Evolutionary conservation across 2,797 vertebrate genomes (phyloP).

Genomic region (Nasua narica): DNA sequence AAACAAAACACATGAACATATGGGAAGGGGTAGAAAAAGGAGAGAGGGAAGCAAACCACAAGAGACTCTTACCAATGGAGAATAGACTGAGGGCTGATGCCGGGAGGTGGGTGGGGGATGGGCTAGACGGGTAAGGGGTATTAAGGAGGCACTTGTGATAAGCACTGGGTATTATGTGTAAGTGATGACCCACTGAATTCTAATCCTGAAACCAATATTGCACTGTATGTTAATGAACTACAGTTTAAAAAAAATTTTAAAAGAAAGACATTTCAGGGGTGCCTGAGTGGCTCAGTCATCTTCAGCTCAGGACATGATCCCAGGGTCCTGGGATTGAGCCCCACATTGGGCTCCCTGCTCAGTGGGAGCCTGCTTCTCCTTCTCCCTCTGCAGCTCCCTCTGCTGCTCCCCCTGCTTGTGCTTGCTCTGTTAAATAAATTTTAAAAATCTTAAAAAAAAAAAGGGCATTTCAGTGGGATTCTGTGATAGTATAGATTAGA

Average conservation of each 20-base stretch:
- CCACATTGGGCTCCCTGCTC: not conserved
- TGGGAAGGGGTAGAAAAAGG: not conserved
- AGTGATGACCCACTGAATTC: not conserved
- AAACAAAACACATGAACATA: not conserved
- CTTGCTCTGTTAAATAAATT: not conserved
- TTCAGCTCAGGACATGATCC: not conserved
- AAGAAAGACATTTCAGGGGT: not conserved
- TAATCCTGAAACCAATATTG: not conserved
- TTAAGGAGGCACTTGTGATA: not conserved
- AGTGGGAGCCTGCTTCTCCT: not conserved
- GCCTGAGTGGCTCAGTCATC: not conserved
- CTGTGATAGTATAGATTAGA: not conserved
- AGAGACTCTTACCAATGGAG: not conserved
- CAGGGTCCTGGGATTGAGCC: not conserved
- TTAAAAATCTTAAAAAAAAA: not conserved
- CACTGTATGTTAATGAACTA: not conserved
- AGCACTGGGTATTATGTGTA: not conserved
- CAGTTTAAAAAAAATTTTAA: not conserved
- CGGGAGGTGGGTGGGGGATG: not conserved
- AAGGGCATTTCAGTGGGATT: not conserved
- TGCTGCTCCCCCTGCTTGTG: not conserved
- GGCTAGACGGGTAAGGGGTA: not conserved
- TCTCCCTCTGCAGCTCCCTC: not conserved
- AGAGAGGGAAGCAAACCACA: not conserved
- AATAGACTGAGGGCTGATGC: not conserved